Evolutionary conservation across 2,888 invertebrate species (phyloP).

Genomic region (Pseudococcus viburni): DNA sequence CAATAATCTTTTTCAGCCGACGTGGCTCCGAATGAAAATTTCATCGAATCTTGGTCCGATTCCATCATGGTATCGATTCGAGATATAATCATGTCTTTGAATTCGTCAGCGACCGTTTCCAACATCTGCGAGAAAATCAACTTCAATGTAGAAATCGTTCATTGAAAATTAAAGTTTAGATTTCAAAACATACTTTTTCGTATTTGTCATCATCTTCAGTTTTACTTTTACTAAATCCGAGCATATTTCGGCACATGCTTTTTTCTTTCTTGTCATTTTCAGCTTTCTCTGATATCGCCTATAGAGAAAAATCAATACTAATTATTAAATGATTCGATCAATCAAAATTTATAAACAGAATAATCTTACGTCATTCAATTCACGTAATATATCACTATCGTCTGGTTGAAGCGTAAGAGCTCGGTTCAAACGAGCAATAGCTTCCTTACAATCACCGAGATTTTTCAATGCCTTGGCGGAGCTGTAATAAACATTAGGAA

Average conservation of each 20-base stretch:
- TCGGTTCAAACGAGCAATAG: slow-evolving; percentile 75
- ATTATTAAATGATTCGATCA: not conserved
- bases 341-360: no score
- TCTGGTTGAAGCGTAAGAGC: slow-evolving; percentile 75
- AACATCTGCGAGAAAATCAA: not conserved
- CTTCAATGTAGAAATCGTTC: not conserved
- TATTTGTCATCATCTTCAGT: not conserved
- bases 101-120: not conserved
- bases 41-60: slow-evolving; percentile 7
- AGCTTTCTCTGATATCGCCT: not conserved
- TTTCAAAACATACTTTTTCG: not conserved
- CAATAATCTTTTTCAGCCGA: slow-evolving; percentile 19
- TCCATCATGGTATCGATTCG: not conserved
- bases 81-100: not conserved
- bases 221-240: slow-evolving; percentile 15
- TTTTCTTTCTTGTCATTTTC: not conserved
- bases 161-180: not conserved
- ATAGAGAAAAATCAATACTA: not conserved
- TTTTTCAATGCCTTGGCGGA: slow-evolving; percentile 79
- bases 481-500: slow-evolving; percentile 70
- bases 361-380: slow-evolving; percentile 71
- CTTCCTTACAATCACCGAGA: slow-evolving; percentile 76
- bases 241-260: not conserved
- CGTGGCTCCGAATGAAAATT: not conserved
- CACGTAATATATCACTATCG: slow-evolving; percentile 74